Evolutionary conservation across 1,140 invertebrate species (phyloP).

Genomic region (Heliconius nattereri): DNA sequence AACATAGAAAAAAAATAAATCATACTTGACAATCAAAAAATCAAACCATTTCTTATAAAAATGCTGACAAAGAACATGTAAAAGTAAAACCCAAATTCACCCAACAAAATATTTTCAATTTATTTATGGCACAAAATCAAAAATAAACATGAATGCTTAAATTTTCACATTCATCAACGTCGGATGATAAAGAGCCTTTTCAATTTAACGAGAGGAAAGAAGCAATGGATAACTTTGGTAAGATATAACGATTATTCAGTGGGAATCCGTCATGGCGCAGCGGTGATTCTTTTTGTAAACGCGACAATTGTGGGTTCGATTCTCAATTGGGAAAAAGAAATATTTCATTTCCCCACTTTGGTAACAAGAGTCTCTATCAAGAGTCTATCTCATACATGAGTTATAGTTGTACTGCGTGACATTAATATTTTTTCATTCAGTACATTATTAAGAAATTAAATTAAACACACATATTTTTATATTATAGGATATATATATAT

Average conservation of each 20-base stretch:
- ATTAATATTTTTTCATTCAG: too few relatives aligned
- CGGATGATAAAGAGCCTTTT: conserved; percentile 30
- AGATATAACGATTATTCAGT: conserved; percentile 11
- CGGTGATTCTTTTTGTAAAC: not conserved
- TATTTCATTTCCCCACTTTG: too few relatives aligned
- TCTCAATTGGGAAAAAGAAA: too few relatives aligned
- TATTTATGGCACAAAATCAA: conserved; percentile 1
- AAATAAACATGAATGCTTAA: conserved; percentile 33
- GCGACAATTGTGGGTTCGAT: not conserved
- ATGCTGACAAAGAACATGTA: not conserved
- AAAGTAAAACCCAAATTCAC: not conserved
- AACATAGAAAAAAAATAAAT: not conserved
- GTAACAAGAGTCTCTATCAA: too few relatives aligned
- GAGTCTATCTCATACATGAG: too few relatives aligned
- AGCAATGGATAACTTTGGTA: conserved; percentile 42
- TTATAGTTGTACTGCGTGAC: too few relatives aligned
- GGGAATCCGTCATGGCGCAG: not conserved
- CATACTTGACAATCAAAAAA: not conserved
- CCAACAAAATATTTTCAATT: not conserved
- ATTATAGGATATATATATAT: too few relatives aligned
- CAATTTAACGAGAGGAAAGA: conserved; percentile 20
- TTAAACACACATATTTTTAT: too few relatives aligned
- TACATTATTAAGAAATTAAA: too few relatives aligned
- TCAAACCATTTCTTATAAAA: not conserved
- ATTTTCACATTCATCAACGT: conserved; percentile 35